These are phyloP conservation scores for Speoplatyrhinus poulsoni DNA, from an alignment of 2,113 vertebrate genomes.

Conservation along the genomic window DNA sequence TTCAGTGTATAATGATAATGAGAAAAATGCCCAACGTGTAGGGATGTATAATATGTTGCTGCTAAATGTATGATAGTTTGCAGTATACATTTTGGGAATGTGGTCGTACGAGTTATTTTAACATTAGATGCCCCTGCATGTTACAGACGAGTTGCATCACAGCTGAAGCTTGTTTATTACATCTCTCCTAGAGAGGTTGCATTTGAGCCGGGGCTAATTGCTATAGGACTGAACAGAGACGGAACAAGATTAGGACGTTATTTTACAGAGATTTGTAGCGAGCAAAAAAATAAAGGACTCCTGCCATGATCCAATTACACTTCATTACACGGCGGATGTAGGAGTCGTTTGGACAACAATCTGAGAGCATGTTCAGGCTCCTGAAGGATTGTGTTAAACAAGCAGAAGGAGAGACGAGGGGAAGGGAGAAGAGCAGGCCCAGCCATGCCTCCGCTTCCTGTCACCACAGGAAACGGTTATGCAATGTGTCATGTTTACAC, in stretches of 20 bases:
- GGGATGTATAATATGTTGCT: no score
- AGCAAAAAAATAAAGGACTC: background rate
- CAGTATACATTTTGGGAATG: conserved; percentile 2
- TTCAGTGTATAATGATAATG: no score
- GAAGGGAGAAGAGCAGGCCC: background rate
- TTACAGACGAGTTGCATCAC: conserved; percentile 46
- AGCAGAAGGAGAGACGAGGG: background rate
- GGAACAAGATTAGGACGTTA: conserved; percentile 29
- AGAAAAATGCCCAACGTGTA: no score
- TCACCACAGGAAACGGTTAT: no score
- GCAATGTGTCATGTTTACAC: conserved; percentile 28
- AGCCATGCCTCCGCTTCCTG: no score
- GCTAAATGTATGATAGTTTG: background rate
- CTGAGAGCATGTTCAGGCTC: conserved; percentile 13
- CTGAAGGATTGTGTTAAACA: conserved; percentile 1
- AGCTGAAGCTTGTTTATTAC: background rate
- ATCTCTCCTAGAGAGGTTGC: conserved; percentile 1
- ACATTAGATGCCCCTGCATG: conserved; percentile 21
- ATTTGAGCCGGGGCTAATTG: background rate
- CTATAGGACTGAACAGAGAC: no score
- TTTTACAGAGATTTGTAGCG: conserved; percentile 20
- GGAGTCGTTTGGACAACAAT: conserved; percentile 19
- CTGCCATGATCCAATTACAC: conserved; percentile 5
- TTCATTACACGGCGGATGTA: conserved; percentile 1
- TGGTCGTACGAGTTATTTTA: conserved; percentile 5